These are phyloP conservation scores for Rhabditoides inermis DNA, from an alignment of 2,888 invertebrate genomes.

Conservation along the genomic window DNA sequence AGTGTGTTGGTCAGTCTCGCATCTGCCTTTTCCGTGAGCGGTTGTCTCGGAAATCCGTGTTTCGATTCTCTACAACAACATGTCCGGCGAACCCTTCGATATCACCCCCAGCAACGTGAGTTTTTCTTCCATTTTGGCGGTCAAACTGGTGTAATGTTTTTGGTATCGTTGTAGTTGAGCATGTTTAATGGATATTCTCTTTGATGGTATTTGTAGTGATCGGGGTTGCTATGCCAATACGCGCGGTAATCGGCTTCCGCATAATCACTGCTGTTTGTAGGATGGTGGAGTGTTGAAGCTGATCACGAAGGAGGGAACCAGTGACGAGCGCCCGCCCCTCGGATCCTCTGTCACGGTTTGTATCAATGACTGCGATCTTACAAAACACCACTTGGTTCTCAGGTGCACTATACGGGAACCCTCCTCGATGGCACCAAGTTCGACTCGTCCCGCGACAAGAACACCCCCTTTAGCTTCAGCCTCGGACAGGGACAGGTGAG, in stretches of 20 bases:
- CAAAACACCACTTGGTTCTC: not conserved
- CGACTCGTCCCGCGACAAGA: slow-evolving; percentile 78
- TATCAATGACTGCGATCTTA: not conserved
- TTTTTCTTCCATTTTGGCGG: not conserved
- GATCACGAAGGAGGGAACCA: slow-evolving; percentile 65
- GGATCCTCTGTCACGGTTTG: slow-evolving; percentile 36
- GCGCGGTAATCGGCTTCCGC: not conserved
- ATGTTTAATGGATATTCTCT: not conserved
- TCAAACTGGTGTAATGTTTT: not conserved
- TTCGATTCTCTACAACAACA: too few relatives aligned
- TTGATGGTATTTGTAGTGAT: not conserved
- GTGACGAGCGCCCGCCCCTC: slow-evolving; percentile 52
- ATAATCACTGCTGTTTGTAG: slow-evolving; percentile 33
- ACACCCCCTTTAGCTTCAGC: slow-evolving; percentile 75
- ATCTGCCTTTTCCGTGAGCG: too few relatives aligned
- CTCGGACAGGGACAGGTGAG: slow-evolving; percentile 69
- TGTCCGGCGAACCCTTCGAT: slow-evolving; percentile 13
- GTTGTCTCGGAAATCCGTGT: too few relatives aligned
- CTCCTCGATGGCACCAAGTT: slow-evolving; percentile 77
- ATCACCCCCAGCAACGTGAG: slow-evolving; percentile 22
- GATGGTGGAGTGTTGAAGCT: slow-evolving; percentile 75
- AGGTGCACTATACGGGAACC: slow-evolving; percentile 81
- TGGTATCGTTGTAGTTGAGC: not conserved
- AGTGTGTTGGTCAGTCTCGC: too few relatives aligned
- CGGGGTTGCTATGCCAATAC: too few relatives aligned